Evolutionary conservation across 1,140 invertebrate species (phyloP).

Genomic region (Eurosta solidaginis): DNA sequence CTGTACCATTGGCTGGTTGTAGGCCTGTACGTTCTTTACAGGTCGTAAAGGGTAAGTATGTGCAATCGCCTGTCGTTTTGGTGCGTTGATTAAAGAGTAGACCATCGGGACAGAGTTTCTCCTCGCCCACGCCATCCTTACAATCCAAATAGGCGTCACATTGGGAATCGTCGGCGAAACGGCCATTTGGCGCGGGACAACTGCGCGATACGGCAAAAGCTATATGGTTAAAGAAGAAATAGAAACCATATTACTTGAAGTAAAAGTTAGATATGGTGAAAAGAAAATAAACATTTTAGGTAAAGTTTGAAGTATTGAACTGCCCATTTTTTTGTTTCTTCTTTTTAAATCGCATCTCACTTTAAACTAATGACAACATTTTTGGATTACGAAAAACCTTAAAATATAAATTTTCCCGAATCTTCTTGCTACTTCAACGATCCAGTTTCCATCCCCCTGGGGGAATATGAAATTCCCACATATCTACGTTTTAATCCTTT

Average conservation of each 20-base stretch:
- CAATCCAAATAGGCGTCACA: slow-evolving; percentile 73
- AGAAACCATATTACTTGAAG: no score
- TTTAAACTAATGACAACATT: no score
- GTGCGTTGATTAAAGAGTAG: slow-evolving; percentile 81
- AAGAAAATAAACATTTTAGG: neutral
- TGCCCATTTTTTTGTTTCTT: slow-evolving; percentile 35
- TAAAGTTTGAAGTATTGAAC: neutral
- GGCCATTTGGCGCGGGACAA: slow-evolving; percentile 72
- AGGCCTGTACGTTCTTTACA: slow-evolving; percentile 74
- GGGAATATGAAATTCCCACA: no score
- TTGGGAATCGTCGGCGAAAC: slow-evolving; percentile 70
- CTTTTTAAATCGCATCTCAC: no score
- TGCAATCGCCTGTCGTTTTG: slow-evolving; percentile 74
- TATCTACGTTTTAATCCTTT: no score
- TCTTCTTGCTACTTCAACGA: no score
- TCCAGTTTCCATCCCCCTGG: no score
- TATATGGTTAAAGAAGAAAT: no score
- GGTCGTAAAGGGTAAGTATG: slow-evolving; percentile 77
- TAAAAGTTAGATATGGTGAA: slow-evolving; percentile 26
- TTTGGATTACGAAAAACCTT: no score
- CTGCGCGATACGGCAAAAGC: slow-evolving; percentile 35
- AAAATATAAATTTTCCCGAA: no score
- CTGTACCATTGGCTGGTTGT: slow-evolving; percentile 66
- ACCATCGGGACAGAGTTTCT: slow-evolving; percentile 83
- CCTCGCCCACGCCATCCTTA: slow-evolving; percentile 70